A percentile compares a stretch with the other conserved stretches of the same genome.
phyloP scores from a whole-genome alignment of 2,888 invertebrate genomes.

The Colletes collaris region DNA sequence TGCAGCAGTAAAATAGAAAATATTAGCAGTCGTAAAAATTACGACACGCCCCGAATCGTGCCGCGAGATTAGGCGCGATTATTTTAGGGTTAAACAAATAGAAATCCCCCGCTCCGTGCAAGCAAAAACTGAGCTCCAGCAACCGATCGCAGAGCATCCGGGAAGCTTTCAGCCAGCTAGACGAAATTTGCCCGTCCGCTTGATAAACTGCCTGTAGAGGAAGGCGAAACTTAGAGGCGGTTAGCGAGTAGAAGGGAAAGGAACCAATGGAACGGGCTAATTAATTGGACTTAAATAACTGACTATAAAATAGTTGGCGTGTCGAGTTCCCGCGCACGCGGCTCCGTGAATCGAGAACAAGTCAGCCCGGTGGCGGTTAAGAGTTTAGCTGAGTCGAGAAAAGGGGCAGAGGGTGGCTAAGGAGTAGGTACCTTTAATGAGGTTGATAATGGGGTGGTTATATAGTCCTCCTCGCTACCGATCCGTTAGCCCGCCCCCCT shows the following conservation, averaged over 20 bases:
- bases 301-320: conserved; percentile 72
- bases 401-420: conserved; percentile 43
- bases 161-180: background rate
- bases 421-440: conserved; percentile 74
- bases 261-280: conserved; percentile 49
- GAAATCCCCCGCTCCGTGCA: too few species aligned
- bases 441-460: conserved; percentile 75
- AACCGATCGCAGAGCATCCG: too few species aligned
- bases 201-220: background rate
- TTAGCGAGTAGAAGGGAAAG: background rate
- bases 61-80: too few species aligned
- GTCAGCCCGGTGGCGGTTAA: conserved; percentile 49
- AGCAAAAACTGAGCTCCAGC: too few species aligned
- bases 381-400: conserved; percentile 55
- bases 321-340: conserved; percentile 49
- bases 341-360: conserved; percentile 44
- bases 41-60: too few species aligned
- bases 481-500: conserved; percentile 50
- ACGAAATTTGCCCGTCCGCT: background rate
- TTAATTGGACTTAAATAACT: conserved; percentile 73
- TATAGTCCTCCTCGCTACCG: conserved; percentile 59
- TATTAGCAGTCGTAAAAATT: too few species aligned
- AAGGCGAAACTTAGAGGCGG: background rate
- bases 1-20: too few species aligned
- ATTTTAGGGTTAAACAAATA: too few species aligned